These are phyloP conservation scores for Pantherophis vulpinus DNA, from an alignment of 2,797 vertebrate species.

Conservation along the genomic window DNA sequence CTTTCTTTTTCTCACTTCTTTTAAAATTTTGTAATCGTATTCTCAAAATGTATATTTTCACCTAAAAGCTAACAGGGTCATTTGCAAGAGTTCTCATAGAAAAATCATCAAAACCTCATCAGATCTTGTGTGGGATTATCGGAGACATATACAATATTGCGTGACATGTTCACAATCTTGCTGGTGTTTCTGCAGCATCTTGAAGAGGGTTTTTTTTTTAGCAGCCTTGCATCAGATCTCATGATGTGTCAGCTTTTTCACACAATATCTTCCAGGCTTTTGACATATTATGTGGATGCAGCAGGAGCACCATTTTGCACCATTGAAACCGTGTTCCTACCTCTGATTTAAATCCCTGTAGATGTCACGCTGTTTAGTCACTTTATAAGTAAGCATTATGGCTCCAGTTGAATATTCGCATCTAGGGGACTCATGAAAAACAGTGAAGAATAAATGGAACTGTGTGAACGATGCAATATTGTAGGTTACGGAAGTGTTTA, in stretches of 20 bases:
- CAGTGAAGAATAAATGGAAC: not conserved
- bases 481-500: not conserved
- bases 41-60: not conserved
- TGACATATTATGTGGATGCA: not conserved
- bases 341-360: not conserved
- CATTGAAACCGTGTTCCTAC: not conserved
- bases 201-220: not conserved
- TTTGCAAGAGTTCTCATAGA: not conserved
- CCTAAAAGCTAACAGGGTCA: not conserved
- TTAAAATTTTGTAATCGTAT: not conserved
- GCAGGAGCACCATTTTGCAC: not conserved
- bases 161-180: not conserved
- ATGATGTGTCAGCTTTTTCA: not conserved
- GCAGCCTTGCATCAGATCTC: not conserved
- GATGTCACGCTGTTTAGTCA: not conserved
- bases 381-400: not conserved
- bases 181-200: not conserved
- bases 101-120: not conserved
- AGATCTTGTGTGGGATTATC: not conserved
- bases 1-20: not conserved
- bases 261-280: not conserved
- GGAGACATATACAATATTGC: not conserved
- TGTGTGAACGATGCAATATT: not conserved
- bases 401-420: not conserved
- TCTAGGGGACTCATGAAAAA: not conserved